Conservation (phyloP, 2,888 invertebrate species). For the Xylocampa areola region DNA sequence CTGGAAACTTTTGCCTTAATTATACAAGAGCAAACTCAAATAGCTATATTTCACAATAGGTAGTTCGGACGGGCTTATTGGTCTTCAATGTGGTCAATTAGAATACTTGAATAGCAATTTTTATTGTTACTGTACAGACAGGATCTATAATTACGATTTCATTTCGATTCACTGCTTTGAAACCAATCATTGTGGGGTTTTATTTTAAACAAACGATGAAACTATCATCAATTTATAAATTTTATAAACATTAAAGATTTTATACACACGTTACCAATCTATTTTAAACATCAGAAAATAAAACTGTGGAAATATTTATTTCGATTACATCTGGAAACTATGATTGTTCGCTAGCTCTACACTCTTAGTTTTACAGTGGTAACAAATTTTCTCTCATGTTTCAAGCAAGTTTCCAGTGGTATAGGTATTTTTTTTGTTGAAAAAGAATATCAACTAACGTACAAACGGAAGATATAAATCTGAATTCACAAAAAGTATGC, state of each 20-base stretch:
- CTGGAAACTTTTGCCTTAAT: slow-evolving; percentile 56
- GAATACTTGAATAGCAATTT: too few relatives aligned
- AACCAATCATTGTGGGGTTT: slow-evolving; percentile 7
- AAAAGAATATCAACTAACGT: slow-evolving; percentile 59
- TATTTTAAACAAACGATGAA: slow-evolving; percentile 36
- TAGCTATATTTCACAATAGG: slow-evolving; percentile 5
- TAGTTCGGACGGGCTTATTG: too few relatives aligned
- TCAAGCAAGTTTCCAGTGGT: slow-evolving; percentile 50
- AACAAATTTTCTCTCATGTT: slow-evolving; percentile 50
- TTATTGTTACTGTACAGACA: too few relatives aligned
- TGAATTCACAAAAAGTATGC: slow-evolving; percentile 68
- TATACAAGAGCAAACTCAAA: slow-evolving; percentile 50
- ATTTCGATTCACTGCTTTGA: neutral
- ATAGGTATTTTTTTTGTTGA: slow-evolving; percentile 43
- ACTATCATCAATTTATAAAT: slow-evolving; percentile 35
- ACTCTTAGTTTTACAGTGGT: slow-evolving; percentile 30
- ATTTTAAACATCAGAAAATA: slow-evolving; percentile 54
- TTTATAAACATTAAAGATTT: slow-evolving; percentile 41
- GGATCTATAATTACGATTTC: too few relatives aligned
- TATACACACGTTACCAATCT: slow-evolving; percentile 29
- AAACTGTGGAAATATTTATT: slow-evolving; percentile 59
- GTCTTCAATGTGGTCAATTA: neutral
- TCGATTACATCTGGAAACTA: slow-evolving; percentile 50
- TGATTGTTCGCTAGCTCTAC: slow-evolving; percentile 36
- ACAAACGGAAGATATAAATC: slow-evolving; percentile 75